phyloP scores from a whole-genome alignment of 2,888 invertebrate genomes.

The Melanostoma mellinum region DNA sequence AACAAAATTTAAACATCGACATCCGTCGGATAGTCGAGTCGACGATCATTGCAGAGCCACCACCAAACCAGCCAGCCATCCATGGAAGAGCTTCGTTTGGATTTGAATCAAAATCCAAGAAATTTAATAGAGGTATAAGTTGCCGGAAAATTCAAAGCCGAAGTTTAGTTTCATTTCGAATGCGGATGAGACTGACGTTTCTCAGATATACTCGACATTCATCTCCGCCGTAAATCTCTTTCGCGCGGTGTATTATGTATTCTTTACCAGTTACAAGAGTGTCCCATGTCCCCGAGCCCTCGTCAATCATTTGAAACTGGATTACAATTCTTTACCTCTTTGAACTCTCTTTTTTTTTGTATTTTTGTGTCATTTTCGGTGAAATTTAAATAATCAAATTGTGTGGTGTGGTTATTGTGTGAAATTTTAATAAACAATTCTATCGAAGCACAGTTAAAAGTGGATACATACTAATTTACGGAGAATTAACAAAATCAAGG shows the following conservation, averaged over 20 bases:
- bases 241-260: too few species aligned
- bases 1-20: constrained; percentile 11
- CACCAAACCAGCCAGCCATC: constrained; percentile 11
- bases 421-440: constrained; percentile 2
- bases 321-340: background rate
- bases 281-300: too few species aligned
- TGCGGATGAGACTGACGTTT: constrained; percentile 54
- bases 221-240: too few species aligned
- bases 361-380: background rate
- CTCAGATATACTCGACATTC: constrained; percentile 16
- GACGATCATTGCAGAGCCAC: constrained; percentile 1
- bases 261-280: too few species aligned
- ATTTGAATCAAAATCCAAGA: constrained; percentile 46
- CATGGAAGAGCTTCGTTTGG: constrained; percentile 3
- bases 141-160: constrained; percentile 61
- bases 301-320: too few species aligned
- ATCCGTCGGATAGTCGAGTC: constrained; percentile 1
- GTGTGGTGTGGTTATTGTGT: background rate
- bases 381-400: constrained; percentile 22
- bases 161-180: constrained; percentile 62
- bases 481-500: too few species aligned
- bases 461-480: too few species aligned
- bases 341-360: background rate
- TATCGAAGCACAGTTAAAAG: too few species aligned
- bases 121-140: constrained; percentile 70